Evolutionary conservation across 2,113 vertebrate species (phyloP).

Genomic region (Meles meles): DNA sequence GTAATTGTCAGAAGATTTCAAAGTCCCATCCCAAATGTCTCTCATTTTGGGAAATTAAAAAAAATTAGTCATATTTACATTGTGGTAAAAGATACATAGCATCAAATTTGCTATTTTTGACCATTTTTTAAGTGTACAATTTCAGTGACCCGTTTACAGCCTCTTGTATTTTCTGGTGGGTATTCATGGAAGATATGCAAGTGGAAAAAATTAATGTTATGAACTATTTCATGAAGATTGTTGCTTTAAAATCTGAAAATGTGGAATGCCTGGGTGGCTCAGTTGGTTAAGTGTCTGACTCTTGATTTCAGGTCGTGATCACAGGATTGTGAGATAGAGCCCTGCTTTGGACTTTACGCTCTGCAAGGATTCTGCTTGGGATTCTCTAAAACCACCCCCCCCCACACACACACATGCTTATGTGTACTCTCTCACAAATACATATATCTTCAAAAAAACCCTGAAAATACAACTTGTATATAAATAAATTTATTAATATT

Average conservation of each 20-base stretch:
- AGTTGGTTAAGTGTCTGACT: too few relatives aligned
- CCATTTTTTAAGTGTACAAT: background rate
- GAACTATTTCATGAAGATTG: background rate
- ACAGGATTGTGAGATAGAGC: too few relatives aligned
- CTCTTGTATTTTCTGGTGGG: background rate
- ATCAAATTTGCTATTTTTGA: background rate
- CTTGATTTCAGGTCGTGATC: too few relatives aligned
- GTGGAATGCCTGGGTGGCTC: background rate
- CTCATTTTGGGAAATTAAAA: background rate
- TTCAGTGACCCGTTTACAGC: background rate
- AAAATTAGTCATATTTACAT: background rate
- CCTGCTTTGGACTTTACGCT: too few relatives aligned
- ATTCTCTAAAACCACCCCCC: too few relatives aligned
- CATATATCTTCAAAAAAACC: too few relatives aligned
- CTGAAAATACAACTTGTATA: background rate
- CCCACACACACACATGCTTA: too few relatives aligned
- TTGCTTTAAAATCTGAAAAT: conserved; percentile 1
- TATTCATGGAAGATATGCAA: background rate
- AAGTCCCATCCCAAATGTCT: background rate
- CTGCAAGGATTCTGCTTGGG: too few relatives aligned
- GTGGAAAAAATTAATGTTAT: background rate
- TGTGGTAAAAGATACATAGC: background rate
- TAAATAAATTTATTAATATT: background rate
- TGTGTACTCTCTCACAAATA: too few relatives aligned
- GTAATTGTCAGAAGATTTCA: background rate